phyloP scores from a whole-genome alignment of 2,888 invertebrate genomes.

The Ophioninae sp. region DNA sequence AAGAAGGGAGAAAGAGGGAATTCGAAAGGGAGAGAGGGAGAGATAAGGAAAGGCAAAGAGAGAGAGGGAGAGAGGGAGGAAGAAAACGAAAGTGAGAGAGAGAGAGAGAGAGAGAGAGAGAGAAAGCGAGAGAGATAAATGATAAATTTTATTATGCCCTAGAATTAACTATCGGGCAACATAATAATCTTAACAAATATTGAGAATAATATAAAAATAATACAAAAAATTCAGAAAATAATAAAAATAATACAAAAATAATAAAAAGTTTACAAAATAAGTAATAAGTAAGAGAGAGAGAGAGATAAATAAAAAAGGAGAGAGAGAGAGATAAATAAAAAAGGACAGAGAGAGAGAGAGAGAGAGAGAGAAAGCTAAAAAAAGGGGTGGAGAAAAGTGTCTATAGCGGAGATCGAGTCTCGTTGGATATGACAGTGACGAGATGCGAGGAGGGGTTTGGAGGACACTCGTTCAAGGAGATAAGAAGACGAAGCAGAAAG shows the following conservation, averaged over 20 bases:
- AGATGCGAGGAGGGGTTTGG: conserved; percentile 57
- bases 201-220: too few relatives aligned
- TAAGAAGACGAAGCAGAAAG: conserved; percentile 50
- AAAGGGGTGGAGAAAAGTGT: conserved; percentile 15
- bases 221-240: too few relatives aligned
- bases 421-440: conserved; percentile 60
- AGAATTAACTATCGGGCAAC: too few relatives aligned
- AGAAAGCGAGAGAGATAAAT: too few relatives aligned
- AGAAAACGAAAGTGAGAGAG: background rate
- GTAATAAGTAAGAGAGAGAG: conserved; percentile 7
- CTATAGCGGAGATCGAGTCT: conserved; percentile 25
- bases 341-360: conserved; percentile 38
- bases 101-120: conserved; percentile 15
- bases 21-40: conserved; percentile 2
- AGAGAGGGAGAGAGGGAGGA: too few relatives aligned
- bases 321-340: conserved; percentile 14
- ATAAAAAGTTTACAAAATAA: too few relatives aligned
- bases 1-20: conserved; percentile 13
- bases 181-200: too few relatives aligned
- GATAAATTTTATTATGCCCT: too few relatives aligned
- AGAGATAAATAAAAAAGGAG: conserved; percentile 27
- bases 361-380: conserved; percentile 15
- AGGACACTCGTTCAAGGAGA: conserved; percentile 65
- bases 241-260: too few relatives aligned
- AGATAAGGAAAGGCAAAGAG: conserved; percentile 7